Evolutionary conservation across 2,113 vertebrate species (phyloP), one percentile per base, ranked within the genome.

Genomic region (Corythornis cristatus): DNA sequence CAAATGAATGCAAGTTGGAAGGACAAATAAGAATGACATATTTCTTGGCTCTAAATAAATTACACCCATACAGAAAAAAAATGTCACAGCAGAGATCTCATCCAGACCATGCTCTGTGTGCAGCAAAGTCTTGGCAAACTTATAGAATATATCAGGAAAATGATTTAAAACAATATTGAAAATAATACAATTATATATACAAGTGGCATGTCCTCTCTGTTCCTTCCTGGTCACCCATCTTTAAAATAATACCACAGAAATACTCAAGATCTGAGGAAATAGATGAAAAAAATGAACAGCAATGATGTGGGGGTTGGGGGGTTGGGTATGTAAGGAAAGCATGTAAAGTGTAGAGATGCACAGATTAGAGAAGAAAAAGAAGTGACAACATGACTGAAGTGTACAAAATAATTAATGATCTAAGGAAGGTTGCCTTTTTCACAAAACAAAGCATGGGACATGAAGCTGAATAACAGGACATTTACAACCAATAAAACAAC

Each of bases 21-120:
- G 20, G 46, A 83, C 93, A 90, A 84, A 62, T 54, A 58, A 79
- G 70, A 86, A 75, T 75, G n/a, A 72, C n/a, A 28, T 67, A 73
- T 73, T 89, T 51, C 58, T 88, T 93, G 73, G 66, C 90, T 95
- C 37, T 77, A 70, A 92, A 82, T 92, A 90, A 86, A 79, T 76
- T 71, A 86, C 8, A 89, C 57, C 28, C 35, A 23, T 46, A 50
- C 50, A 90, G n/a, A 61, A 85, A 91, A 79, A 72, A 77, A 81
- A 14, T 67, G 78, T 85, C 71, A 89, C 58, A 76, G 51, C 15
- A 78, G 54, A 87, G 1, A 62, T 73, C 42, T 73, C 76, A 91
- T 46, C 37, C 74, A 89, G 95, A 83, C 46, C 78, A 74, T 83
- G 58, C 28, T 84, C 67, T 79, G 18, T 82, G 54, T 72, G 33